Evolutionary conservation across 1,140 invertebrate genomes (phyloP).

Genomic region (Pteromalus puparum): DNA sequence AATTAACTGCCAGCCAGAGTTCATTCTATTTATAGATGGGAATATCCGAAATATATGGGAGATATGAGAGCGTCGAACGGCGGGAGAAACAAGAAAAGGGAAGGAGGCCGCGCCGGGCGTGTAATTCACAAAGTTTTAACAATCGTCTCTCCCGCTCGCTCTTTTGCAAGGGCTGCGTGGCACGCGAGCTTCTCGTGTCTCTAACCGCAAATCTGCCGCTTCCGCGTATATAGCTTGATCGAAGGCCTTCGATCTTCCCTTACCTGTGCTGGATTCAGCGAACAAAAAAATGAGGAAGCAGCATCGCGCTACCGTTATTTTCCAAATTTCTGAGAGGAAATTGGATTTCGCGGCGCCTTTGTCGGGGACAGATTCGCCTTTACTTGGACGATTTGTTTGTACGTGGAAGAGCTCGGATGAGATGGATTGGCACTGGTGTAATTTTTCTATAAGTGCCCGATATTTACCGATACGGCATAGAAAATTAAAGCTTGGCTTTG

Average conservation of each 20-base stretch:
- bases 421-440: too few relatives aligned
- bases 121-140: conserved; percentile 47
- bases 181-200: conserved; percentile 25
- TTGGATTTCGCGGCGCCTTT: not conserved
- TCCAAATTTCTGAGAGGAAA: not conserved
- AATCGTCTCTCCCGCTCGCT: not conserved
- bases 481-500: too few relatives aligned
- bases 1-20: not conserved
- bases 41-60: not conserved
- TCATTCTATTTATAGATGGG: conserved; percentile 9
- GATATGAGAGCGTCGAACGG: not conserved
- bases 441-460: not conserved
- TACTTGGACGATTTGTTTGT: not conserved
- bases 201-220: conserved; percentile 37
- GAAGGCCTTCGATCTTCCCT: conserved; percentile 21
- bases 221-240: conserved; percentile 29
- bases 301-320: not conserved
- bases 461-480: too few relatives aligned
- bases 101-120: conserved; percentile 8
- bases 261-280: not conserved
- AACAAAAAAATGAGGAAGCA: not conserved
- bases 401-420: too few relatives aligned
- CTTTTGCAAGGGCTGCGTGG: not conserved
- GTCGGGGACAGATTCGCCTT: not conserved
- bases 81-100: not conserved